phyloP scores from a whole-genome alignment of 2,888 invertebrate species.

The Lochmaea capreae region DNA sequence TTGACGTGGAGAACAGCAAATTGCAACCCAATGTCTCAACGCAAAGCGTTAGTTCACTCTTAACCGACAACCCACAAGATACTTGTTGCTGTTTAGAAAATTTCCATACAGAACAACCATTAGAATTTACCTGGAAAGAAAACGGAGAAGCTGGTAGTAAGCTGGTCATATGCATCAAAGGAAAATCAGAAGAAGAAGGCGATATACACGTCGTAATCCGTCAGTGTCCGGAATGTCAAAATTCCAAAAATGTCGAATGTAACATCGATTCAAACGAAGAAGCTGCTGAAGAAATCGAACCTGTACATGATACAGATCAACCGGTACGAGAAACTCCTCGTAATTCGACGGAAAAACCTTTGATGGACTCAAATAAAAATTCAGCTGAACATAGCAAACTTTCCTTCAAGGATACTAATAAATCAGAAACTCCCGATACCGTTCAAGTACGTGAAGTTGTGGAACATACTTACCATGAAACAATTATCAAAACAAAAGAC shows the following conservation, averaged over 20 bases:
- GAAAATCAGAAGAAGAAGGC: conserved; percentile 48
- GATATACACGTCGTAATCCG: conserved; percentile 52
- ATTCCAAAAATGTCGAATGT: not conserved
- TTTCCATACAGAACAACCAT: conserved; percentile 27
- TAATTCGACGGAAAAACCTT: not conserved
- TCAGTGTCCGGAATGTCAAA: conserved; percentile 51
- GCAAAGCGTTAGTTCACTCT: not conserved
- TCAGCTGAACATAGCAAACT: not conserved
- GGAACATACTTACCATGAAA: too few species aligned
- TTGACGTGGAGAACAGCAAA: not conserved
- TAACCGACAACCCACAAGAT: not conserved
- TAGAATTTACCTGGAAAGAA: conserved; percentile 40
- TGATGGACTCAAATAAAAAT: not conserved
- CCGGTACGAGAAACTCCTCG: not conserved
- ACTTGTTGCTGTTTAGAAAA: conserved; percentile 25
- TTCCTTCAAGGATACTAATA: not conserved
- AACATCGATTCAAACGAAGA: not conserved
- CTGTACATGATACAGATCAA: not conserved
- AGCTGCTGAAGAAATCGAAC: not conserved
- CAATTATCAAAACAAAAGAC: not conserved
- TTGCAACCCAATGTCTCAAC: not conserved
- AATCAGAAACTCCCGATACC: not conserved
- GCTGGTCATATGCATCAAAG: conserved; percentile 53
- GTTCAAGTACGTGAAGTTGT: too few species aligned
- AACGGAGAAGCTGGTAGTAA: conserved; percentile 46